Conservation (phyloP, 2,888 invertebrate genomes). For the Drosophila rubida region DNA sequence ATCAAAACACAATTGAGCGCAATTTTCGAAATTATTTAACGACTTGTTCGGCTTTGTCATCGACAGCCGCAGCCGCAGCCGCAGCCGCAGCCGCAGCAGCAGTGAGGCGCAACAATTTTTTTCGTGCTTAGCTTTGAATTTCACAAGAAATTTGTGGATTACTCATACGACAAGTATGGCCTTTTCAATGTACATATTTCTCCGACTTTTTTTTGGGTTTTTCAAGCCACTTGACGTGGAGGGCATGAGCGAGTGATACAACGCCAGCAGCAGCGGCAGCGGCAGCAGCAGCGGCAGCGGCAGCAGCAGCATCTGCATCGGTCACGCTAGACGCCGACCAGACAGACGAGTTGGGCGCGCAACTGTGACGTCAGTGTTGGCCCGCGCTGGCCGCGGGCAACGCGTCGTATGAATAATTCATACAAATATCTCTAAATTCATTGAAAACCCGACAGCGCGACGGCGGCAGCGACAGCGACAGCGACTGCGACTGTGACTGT, state of each 20-base stretch:
- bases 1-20: constrained; percentile 39
- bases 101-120: constrained; percentile 5
- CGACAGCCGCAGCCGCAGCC: constrained; percentile 4
- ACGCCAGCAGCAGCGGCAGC: background rate
- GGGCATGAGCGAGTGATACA: background rate
- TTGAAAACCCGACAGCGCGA: constrained; percentile 44
- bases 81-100: background rate
- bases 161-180: constrained; percentile 62
- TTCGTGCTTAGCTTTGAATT: constrained; percentile 66
- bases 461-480: background rate
- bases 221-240: constrained; percentile 26
- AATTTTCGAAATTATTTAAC: constrained; percentile 35
- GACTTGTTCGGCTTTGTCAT: constrained; percentile 50
- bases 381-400: constrained; percentile 44
- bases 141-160: constrained; percentile 75
- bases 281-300: background rate
- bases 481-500: background rate
- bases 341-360: constrained; percentile 48
- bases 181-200: constrained; percentile 2
- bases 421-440: constrained; percentile 50
- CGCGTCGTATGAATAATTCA: constrained; percentile 72
- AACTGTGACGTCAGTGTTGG: constrained; percentile 48
- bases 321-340: constrained; percentile 41
- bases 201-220: constrained; percentile 60
- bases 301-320: background rate